Evolutionary conservation across 1,140 invertebrate genomes (phyloP), one percentile per base, ranked within the genome.

Genomic region (Rhagoletis pomonella): DNA sequence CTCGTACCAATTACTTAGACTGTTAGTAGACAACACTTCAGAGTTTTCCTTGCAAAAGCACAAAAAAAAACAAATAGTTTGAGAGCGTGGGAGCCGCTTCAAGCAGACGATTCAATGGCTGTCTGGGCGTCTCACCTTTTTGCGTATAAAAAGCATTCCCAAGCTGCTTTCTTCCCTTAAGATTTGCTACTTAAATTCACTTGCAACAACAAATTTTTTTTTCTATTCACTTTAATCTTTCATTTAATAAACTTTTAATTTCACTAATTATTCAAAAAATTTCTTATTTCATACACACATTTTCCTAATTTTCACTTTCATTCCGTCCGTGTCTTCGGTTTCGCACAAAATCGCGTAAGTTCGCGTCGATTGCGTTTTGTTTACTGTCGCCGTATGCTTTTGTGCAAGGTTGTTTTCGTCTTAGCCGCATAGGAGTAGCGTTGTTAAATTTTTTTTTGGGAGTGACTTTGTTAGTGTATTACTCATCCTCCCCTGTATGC

Each of bases 61-160:
- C 5, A 10, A 7, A 55, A 55, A 7, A 55, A 10, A 5, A 10
- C 10, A 55, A 55, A 55, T 55, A 55, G 2, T 1, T 55, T 55
- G 10, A 2, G 50, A n/a, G n/a, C n/a, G 0, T 39, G 7, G 5
- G 29, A 55, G 50, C 50, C 10, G 50, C 10, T 9, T 12, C 64
- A 3, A 29, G 6, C 19, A 67, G 64, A 67, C 64, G 7, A 10
- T 67, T 39, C 4, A 3, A 29, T 29, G 12, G 64, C 29, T 39
- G 64, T 67, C 64, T 67, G 39, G 64, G 67, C 67, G 67, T 42
- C 67, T 73, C 67, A 73, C 67, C 67, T 73, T 73, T 73, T 44
- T 67, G 29, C 64, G 64, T 29, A 67, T 19, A 14, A 42, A 42
- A 42, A 39, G 64, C 64, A 67, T 67, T 19, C 64, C 9, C 1